A percentile compares a stretch with the other conserved stretches of the same genome.
Evolutionary conservation across 1,140 invertebrate species (phyloP).

Genomic region (Drosophila ambigua): DNA sequence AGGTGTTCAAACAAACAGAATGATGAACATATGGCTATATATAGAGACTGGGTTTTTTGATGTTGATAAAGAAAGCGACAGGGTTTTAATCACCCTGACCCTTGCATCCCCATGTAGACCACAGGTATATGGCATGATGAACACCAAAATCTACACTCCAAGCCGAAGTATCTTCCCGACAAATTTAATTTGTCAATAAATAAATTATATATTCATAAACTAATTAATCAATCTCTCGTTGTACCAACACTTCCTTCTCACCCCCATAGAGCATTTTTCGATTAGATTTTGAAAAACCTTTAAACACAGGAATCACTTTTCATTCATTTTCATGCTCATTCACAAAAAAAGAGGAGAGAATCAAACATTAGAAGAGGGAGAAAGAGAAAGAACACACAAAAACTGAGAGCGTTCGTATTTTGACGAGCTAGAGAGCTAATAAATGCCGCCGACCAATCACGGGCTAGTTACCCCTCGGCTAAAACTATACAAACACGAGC

Average conservation of each 20-base stretch:
- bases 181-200: slow-evolving; percentile 13
- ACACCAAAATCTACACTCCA: too few species aligned
- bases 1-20: too few species aligned
- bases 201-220: slow-evolving; percentile 13
- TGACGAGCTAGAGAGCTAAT: slow-evolving; percentile 11
- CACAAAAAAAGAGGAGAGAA: slow-evolving; percentile 33
- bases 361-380: slow-evolving; percentile 27
- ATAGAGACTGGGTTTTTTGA: too few species aligned
- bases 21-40: too few species aligned
- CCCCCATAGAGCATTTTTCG: neutral
- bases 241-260: slow-evolving; percentile 10
- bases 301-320: slow-evolving; percentile 48
- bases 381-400: neutral
- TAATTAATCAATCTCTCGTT: slow-evolving; percentile 44
- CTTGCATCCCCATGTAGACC: too few species aligned
- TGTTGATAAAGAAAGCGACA: too few species aligned
- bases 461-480: slow-evolving; percentile 34
- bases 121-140: too few species aligned
- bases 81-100: too few species aligned
- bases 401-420: slow-evolving; percentile 1
- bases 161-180: too few species aligned
- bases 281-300: slow-evolving; percentile 40
- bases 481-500: slow-evolving; percentile 35
- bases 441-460: slow-evolving; percentile 60
- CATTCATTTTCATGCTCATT: slow-evolving; percentile 77